Conservation (phyloP, 2,113 vertebrate species). For the Plestiodon gilberti region DNA sequence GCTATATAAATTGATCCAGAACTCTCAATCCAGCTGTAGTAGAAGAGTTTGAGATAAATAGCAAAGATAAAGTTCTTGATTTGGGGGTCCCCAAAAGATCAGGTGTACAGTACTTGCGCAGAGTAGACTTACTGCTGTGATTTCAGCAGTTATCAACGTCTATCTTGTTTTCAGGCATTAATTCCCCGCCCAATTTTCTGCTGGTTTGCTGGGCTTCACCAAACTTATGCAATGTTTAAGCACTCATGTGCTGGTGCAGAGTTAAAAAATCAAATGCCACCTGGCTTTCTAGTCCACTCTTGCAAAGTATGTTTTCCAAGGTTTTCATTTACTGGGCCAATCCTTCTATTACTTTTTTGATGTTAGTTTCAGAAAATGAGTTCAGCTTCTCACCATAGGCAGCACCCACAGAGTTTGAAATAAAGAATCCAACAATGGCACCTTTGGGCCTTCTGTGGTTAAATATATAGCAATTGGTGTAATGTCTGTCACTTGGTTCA, state of each 20-base stretch:
- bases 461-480: background rate
- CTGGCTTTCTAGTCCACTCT: background rate
- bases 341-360: fast-evolving
- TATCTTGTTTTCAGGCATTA: conserved; percentile 35
- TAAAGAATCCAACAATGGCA: background rate
- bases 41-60: conserved; percentile 1
- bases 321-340: background rate
- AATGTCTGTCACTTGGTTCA: background rate
- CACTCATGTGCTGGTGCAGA: background rate
- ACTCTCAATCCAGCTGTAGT: conserved; percentile 30
- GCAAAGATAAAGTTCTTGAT: background rate
- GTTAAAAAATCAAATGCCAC: background rate
- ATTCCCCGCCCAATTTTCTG: background rate
- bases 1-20: fast-evolving
- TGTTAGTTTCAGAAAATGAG: background rate
- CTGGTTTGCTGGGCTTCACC: background rate
- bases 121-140: background rate
- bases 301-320: background rate
- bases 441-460: background rate
- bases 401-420: background rate
- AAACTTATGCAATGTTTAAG: fast-evolving
- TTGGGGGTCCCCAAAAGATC: background rate
- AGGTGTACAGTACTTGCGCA: background rate
- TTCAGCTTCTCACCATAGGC: background rate
- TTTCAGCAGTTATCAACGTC: conserved; percentile 34